Evolutionary conservation across 2,797 vertebrate genomes (phyloP).

Genomic region (Danio tinwini): DNA sequence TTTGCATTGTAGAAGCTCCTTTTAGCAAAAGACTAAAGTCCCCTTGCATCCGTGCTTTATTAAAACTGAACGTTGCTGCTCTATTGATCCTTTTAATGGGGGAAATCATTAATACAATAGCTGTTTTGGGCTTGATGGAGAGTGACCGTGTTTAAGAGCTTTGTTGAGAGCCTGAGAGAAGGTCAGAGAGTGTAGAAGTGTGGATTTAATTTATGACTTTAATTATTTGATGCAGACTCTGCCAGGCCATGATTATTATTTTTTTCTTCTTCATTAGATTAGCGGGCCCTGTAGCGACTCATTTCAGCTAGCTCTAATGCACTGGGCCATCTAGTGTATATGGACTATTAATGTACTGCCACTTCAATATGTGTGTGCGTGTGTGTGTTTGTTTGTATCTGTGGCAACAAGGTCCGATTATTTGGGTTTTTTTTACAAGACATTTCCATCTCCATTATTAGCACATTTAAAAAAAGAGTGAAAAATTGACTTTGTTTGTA

Average conservation of each 20-base stretch:
- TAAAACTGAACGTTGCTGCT: conserved; percentile 20
- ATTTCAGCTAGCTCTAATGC: conserved; percentile 35
- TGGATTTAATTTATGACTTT: conserved; percentile 45
- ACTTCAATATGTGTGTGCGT: neutral
- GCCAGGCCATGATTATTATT: conserved; percentile 20
- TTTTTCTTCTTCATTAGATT: conserved; percentile 43
- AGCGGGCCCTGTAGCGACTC: conserved; percentile 39
- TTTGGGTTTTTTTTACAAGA: neutral
- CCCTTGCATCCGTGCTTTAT: conserved; percentile 16
- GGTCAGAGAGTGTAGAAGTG: conserved; percentile 37
- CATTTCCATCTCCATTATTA: conserved; percentile 1
- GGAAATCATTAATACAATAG: conserved; percentile 43
- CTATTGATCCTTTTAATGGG: conserved; percentile 31
- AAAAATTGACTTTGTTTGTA: neutral
- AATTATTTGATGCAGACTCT: conserved; percentile 45
- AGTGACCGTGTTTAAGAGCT: conserved; percentile 15
- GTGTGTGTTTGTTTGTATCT: neutral
- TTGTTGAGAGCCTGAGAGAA: conserved; percentile 36
- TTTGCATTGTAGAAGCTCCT: conserved; percentile 26
- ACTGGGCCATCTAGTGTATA: conserved; percentile 21
- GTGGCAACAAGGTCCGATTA: neutral
- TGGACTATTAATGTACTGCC: conserved; percentile 14
- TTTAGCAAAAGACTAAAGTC: neutral
- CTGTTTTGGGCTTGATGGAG: conserved; percentile 38
- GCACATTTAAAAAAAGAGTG: neutral